These are phyloP conservation scores for Echinops telfairi DNA, from an alignment of 2,113 vertebrate species.

Conservation along the genomic window DNA sequence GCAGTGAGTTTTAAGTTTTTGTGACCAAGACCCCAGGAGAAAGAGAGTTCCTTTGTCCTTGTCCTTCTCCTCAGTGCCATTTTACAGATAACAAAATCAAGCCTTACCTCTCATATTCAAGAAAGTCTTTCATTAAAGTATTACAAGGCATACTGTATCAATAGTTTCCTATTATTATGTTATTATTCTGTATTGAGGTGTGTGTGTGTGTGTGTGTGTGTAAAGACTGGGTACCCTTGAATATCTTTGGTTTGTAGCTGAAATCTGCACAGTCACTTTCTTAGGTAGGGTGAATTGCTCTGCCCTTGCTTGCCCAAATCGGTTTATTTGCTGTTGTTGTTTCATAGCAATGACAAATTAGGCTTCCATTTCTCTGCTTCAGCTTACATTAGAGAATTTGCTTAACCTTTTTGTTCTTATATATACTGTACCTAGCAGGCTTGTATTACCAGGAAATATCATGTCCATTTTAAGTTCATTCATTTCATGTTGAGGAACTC, in stretches of 20 bases:
- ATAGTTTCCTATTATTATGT: not conserved
- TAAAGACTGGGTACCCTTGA: not conserved
- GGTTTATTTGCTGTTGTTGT: slow-evolving; percentile 44
- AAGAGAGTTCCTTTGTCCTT: not conserved
- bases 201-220: slow-evolving; percentile 53
- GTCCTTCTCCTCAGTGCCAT: not conserved
- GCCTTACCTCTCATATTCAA: slow-evolving; percentile 2
- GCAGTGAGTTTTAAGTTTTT: not conserved
- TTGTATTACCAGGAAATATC: slow-evolving; percentile 47
- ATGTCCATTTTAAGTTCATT: slow-evolving; percentile 48
- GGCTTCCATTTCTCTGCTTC: slow-evolving; percentile 43
- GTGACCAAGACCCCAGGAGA: not conserved
- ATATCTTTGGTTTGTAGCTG: slow-evolving; percentile 62
- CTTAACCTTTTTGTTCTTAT: slow-evolving; percentile 26
- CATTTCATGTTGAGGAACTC: slow-evolving; percentile 13
- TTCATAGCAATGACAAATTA: not conserved
- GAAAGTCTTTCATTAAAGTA: not conserved
- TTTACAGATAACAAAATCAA: slow-evolving; percentile 16
- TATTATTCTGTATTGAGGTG: slow-evolving; percentile 43
- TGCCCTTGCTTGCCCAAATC: slow-evolving; percentile 11
- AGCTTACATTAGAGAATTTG: slow-evolving; percentile 32
- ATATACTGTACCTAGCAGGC: not conserved
- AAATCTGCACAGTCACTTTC: slow-evolving; percentile 53
- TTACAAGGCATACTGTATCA: not conserved
- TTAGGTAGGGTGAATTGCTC: slow-evolving; percentile 6